Conservation (phyloP, 2,888 invertebrate genomes). For the Thymelicus sylvestris region DNA sequence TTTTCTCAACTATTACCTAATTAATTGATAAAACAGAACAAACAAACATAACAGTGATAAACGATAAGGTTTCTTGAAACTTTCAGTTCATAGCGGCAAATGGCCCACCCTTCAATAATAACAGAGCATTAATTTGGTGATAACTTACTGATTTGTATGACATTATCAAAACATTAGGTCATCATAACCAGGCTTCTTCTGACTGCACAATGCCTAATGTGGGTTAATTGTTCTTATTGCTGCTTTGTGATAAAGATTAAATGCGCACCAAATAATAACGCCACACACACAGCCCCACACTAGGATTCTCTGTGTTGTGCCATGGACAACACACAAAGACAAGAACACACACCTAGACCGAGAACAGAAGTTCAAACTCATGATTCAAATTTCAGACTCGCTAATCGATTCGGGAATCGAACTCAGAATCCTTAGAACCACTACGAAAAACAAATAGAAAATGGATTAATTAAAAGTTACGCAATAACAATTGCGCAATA, state of each 20-base stretch:
- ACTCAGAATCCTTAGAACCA: too few species aligned
- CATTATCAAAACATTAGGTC: slow-evolving; percentile 63
- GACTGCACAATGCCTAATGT: slow-evolving; percentile 57
- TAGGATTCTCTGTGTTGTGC: too few species aligned
- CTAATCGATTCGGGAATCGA: too few species aligned
- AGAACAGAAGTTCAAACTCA: too few species aligned
- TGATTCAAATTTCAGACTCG: too few species aligned
- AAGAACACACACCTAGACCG: too few species aligned
- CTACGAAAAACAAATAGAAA: too few species aligned
- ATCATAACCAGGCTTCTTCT: slow-evolving; percentile 42
- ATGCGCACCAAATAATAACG: not conserved
- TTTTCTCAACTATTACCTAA: too few species aligned
- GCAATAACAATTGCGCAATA: not conserved
- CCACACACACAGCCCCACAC: too few species aligned
- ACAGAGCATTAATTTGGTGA: slow-evolving; percentile 54
- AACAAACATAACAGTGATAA: slow-evolving; percentile 12
- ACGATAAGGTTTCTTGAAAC: slow-evolving; percentile 9
- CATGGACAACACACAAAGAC: too few species aligned
- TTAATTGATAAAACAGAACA: too few species aligned
- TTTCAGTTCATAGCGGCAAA: not conserved
- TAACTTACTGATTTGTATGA: slow-evolving; percentile 56
- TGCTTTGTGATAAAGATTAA: not conserved
- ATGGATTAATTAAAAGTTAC: not conserved
- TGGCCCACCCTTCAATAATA: slow-evolving; percentile 36
- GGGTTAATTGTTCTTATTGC: slow-evolving; percentile 57